Evolutionary conservation across 2,888 invertebrate species (phyloP).

Genomic region (Morpho helenor): DNA sequence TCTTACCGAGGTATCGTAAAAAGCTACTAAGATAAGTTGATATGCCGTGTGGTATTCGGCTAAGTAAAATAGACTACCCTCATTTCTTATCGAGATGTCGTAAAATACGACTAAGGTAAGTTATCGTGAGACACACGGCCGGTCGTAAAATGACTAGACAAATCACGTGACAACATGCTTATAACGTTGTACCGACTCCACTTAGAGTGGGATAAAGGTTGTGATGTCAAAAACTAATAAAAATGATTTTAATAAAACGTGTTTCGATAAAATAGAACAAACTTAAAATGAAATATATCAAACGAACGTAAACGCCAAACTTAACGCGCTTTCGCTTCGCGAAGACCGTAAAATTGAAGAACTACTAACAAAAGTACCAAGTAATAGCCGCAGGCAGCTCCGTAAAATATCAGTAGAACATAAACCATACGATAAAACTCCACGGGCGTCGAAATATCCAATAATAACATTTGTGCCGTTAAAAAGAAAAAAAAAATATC

Average conservation of each 20-base stretch:
- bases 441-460: slow-evolving; percentile 43
- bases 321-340: slow-evolving; percentile 10
- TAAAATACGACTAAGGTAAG: too few relatives aligned
- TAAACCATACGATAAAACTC: slow-evolving; percentile 34
- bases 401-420: slow-evolving; percentile 12
- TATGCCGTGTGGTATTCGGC: too few relatives aligned
- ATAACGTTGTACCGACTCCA: too few relatives aligned
- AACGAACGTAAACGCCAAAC: slow-evolving; percentile 1
- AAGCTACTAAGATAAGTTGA: too few relatives aligned
- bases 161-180: too few relatives aligned
- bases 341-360: slow-evolving; percentile 11
- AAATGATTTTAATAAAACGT: too few relatives aligned
- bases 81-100: too few relatives aligned
- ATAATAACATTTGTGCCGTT: slow-evolving; percentile 49
- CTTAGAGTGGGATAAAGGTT: too few relatives aligned
- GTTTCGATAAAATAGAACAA: neutral
- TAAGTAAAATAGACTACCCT: too few relatives aligned
- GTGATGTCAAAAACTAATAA: neutral
- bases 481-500: slow-evolving; percentile 53
- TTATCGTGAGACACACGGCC: too few relatives aligned
- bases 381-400: slow-evolving; percentile 9
- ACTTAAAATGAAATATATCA: slow-evolving; percentile 2
- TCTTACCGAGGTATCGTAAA: too few relatives aligned
- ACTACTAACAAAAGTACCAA: slow-evolving; percentile 14
- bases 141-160: too few relatives aligned